Conservation (phyloP, 2,797 vertebrate species). For the Clamator glandarius region DNA sequence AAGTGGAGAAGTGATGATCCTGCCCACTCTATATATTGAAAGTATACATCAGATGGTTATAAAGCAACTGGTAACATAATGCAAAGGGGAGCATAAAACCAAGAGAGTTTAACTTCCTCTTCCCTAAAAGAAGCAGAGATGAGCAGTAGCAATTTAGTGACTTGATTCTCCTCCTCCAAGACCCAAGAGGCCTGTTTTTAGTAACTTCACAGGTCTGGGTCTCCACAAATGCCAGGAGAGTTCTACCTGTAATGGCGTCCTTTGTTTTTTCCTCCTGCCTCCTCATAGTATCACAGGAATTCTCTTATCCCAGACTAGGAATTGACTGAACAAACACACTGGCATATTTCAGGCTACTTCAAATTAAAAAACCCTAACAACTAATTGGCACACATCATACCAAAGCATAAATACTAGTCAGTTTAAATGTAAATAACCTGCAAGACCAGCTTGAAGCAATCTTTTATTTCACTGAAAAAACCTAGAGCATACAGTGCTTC, state of each 20-base stretch:
- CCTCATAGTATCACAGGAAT: not conserved
- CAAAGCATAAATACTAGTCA: conserved; percentile 19
- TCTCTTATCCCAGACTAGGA: not conserved
- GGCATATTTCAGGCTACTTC: not conserved
- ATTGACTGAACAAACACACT: not conserved
- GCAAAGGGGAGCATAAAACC: not conserved
- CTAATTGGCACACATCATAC: not conserved
- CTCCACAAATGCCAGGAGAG: not conserved
- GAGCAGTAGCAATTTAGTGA: not conserved
- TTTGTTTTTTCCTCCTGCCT: not conserved
- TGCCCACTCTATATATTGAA: not conserved
- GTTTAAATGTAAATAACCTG: not conserved
- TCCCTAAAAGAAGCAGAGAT: not conserved
- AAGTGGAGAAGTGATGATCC: not conserved
- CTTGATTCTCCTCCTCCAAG: not conserved
- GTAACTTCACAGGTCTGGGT: not conserved
- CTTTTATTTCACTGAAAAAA: not conserved
- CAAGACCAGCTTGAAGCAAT: not conserved
- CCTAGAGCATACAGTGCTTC: not conserved
- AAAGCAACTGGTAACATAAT: not conserved
- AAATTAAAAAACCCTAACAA: not conserved
- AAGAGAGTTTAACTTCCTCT: not conserved
- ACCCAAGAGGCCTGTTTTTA: not conserved
- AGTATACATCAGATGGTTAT: not conserved
- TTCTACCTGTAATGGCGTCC: not conserved